Conservation (phyloP, 35 echinoderm and acorn worm species). For the Lytechinus variegatus region DNA sequence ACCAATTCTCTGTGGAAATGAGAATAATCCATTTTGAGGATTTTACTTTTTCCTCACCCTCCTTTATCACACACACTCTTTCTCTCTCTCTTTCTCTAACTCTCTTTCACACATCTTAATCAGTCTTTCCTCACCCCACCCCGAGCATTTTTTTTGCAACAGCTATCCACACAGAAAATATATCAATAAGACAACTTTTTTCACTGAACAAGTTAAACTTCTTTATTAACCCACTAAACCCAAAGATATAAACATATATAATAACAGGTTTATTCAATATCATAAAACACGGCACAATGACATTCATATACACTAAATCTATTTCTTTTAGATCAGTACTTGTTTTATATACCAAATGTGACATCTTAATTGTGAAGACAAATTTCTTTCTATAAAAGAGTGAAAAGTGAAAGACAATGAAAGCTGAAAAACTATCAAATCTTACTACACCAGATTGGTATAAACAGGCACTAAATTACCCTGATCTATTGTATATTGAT, state of each 20-base stretch:
- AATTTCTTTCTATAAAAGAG: background rate
- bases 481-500: background rate
- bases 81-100: too few species aligned
- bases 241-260: background rate
- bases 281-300: background rate
- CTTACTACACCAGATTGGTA: background rate
- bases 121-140: too few species aligned
- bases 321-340: background rate
- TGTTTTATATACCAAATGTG: background rate
- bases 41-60: too few species aligned
- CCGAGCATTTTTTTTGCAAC: too few species aligned
- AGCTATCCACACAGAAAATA: background rate
- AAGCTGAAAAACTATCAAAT: background rate
- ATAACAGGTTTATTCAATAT: background rate
- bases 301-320: background rate
- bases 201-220: background rate
- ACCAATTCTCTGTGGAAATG: too few species aligned
- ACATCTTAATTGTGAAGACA: background rate
- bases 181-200: background rate
- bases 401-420: background rate
- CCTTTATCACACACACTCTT: too few species aligned
- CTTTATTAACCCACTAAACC: background rate
- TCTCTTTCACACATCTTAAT: too few species aligned
- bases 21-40: too few species aligned
- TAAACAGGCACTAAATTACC: background rate